These are phyloP conservation scores for Autographa gamma DNA, from an alignment of 2,888 invertebrate genomes.

Conservation along the genomic window DNA sequence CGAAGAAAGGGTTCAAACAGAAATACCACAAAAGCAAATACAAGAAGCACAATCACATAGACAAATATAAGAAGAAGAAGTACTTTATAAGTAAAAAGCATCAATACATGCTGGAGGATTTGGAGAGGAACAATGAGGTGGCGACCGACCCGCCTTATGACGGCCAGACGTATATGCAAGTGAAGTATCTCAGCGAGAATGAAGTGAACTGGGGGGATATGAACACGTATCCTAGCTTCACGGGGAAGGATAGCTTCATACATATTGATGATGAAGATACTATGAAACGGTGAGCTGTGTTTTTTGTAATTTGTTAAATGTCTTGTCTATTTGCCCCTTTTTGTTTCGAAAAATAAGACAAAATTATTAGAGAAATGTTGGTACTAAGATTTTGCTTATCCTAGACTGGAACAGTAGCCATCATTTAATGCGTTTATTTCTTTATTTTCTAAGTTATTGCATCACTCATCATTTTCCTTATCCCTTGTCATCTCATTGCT, in stretches of 20 bases:
- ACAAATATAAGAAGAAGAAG: conserved; percentile 78
- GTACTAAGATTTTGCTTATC: too few species aligned
- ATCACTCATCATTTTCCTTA: too few species aligned
- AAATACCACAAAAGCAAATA: conserved; percentile 75
- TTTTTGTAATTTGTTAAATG: background rate
- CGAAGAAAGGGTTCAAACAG: conserved; percentile 80
- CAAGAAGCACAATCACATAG: conserved; percentile 73
- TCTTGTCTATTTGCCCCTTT: background rate
- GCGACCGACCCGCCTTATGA: conserved; percentile 68
- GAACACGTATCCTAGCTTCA: conserved; percentile 92
- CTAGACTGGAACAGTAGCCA: too few species aligned
- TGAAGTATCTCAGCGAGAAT: conserved; percentile 80
- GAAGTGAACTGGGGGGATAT: conserved; percentile 84
- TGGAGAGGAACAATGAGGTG: conserved; percentile 73
- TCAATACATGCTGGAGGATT: conserved; percentile 53
- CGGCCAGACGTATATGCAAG: conserved; percentile 85
- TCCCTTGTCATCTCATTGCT: too few species aligned
- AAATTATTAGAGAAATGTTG: too few species aligned
- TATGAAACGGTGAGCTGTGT: conserved; percentile 91
- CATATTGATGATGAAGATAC: conserved; percentile 96
- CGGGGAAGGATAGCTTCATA: conserved; percentile 95
- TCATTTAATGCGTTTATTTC: too few species aligned
- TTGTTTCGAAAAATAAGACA: too few species aligned
- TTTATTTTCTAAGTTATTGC: too few species aligned
- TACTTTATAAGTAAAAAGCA: conserved; percentile 74